Conservation (phyloP, 2,888 invertebrate species). For the Xanthorhoe designata region DNA sequence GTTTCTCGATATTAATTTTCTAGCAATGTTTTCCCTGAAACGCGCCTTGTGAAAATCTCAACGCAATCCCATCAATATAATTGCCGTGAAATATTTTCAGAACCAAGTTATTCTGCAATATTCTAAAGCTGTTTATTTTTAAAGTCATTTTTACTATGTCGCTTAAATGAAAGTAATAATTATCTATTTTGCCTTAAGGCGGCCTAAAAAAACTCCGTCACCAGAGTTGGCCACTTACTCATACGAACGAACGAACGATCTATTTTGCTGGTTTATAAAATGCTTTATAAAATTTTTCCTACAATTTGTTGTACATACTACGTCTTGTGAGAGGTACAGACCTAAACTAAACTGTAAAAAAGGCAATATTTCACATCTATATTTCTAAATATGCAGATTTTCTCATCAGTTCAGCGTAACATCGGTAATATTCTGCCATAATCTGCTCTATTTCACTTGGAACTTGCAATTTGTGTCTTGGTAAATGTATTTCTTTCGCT, state of each 20-base stretch:
- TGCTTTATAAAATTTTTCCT: too few relatives aligned
- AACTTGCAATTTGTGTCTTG: constrained; percentile 18
- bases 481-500: constrained; percentile 15
- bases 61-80: constrained; percentile 11
- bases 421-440: constrained; percentile 1
- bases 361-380: too few relatives aligned
- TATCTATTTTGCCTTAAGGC: too few relatives aligned
- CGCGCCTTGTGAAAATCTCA: constrained; percentile 20
- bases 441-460: constrained; percentile 18
- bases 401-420: constrained; percentile 3
- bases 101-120: background rate
- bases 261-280: too few relatives aligned
- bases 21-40: constrained; percentile 1
- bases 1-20: too few relatives aligned
- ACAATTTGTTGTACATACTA: too few relatives aligned
- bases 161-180: background rate
- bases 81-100: constrained; percentile 7
- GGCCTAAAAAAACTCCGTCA: too few relatives aligned
- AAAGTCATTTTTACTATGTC: background rate
- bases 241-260: too few relatives aligned
- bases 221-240: too few relatives aligned
- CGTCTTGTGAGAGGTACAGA: background rate
- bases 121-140: background rate
- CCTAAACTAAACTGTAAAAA: too few relatives aligned
- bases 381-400: constrained; percentile 7